phyloP scores from a whole-genome alignment of 2,888 invertebrate genomes.

The Rhingia campestris region DNA sequence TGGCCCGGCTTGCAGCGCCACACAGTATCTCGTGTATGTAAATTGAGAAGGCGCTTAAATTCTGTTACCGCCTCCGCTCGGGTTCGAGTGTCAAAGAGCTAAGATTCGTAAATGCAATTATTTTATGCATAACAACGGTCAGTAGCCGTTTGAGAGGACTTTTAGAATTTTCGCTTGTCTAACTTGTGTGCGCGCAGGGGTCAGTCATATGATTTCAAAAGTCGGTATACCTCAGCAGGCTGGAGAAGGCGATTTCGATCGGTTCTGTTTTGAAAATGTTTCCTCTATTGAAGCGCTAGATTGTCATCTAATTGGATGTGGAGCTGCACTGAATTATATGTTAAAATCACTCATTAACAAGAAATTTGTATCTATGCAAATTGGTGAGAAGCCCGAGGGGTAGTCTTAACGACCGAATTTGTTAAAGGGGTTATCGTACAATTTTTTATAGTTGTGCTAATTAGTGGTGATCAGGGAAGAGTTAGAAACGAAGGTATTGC shows the following conservation, averaged over 20 bases:
- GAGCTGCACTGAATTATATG: constrained; percentile 64
- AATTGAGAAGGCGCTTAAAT: constrained; percentile 73
- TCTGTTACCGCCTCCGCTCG: constrained; percentile 66
- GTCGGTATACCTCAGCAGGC: constrained; percentile 2
- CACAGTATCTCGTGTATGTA: constrained; percentile 59
- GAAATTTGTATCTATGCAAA: constrained; percentile 74
- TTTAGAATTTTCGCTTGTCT: constrained; percentile 27
- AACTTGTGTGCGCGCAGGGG: constrained; percentile 13
- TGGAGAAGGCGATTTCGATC: constrained; percentile 33
- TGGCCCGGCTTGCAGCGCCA: constrained; percentile 4
- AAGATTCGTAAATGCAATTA: constrained; percentile 73
- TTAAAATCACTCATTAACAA: constrained; percentile 71
- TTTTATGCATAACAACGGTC: constrained; percentile 72
- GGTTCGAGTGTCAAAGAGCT: constrained; percentile 73
- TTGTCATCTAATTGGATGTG: constrained; percentile 62
- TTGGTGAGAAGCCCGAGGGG: constrained; percentile 25
- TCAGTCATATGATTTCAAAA: constrained; percentile 60
- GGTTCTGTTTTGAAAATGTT: constrained; percentile 38
- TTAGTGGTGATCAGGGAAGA: constrained; percentile 29
- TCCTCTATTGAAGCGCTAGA: constrained; percentile 42
- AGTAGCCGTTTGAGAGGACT: constrained; percentile 23
- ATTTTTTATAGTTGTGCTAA: constrained; percentile 53
- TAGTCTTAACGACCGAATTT: constrained; percentile 38
- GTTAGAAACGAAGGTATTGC: too few species aligned
- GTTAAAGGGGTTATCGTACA: constrained; percentile 36